Evolutionary conservation across 2,113 vertebrate species (phyloP), one percentile per base, ranked within the genome.

Genomic region (Pterocles orientalis): DNA sequence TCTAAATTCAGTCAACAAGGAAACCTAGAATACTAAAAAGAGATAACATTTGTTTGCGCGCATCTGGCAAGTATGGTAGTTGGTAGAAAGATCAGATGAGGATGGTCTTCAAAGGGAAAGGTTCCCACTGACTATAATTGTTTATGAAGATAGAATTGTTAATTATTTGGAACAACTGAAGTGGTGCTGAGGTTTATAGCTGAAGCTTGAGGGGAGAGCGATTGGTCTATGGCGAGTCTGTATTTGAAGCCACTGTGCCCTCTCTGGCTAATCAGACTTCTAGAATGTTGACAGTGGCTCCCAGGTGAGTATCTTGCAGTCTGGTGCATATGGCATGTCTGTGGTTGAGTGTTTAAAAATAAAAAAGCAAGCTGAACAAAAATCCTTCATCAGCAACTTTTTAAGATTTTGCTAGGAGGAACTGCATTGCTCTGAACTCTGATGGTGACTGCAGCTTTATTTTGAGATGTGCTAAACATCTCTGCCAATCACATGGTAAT

Each of bases 361-460:
- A 31, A 57, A 56, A 79, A 64, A 36, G 9, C 18, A 48, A 78
- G 20, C 66, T 14, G 7, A 82, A 62, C 5, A 62, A 53, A 92
- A 82, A 54, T 34, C 17, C 73, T 53, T 72, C 3, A 41, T 64
- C 50, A 65, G 62, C 76, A 94, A 64, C 33, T 94, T 76, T 64
- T 60, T 79, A 58, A 72, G 71, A 66, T 65, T 81, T 87, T 34
- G 26, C 21, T 84, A 61, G 34, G 54, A 85, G 82, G 60, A 94
- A 23, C 39, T 24, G 33, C 36, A 53, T 84, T 62, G 29, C 50
- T 66, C 18, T 97, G 89, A 96, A 90, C 54, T 97, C 91, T 41
- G 51, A 66, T 93, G 76, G 73, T 45, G 43, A 48, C 83, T 82
- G 58, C 50, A 83, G 56, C 84, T 95, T 88, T 84, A 51, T 77